Evolutionary conservation across 2,888 invertebrate genomes (phyloP), one percentile per base, ranked within the genome.

Genomic region (Ophion costatus): DNA sequence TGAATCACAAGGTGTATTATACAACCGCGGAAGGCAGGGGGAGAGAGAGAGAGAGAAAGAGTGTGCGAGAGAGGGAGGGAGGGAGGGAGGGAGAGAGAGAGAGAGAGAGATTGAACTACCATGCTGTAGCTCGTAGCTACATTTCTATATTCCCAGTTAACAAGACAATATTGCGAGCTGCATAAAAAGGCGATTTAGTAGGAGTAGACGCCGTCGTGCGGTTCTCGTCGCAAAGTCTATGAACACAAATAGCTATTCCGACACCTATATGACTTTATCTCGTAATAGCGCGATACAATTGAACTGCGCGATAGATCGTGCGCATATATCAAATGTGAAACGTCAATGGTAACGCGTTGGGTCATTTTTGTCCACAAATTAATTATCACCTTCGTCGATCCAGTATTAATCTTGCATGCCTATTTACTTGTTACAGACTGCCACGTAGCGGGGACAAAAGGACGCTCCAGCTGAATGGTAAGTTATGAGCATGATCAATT

Each of bases 141-240:
- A 75, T 71, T 80, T 74, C 66, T 70, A 63, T 74, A 63, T 74
- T 80, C 73, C 57, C 22, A 74, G 80, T 80, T 85, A 85, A 85
- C 85, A 85, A 85, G 80, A 85, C 85, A 83, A 85, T 85, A 85
- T 85, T 83, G 85, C 85, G n/a, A 85, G 74, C 66, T 45, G 77
- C 73, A 85, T 83, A 85, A 82, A 85, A 83, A 80, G 80, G 64
- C 85, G 82, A 85, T 85, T 85, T 82, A 82, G 73, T 71, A 80
- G 73, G 57, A 64, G 24, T 70, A 78, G 22, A 45, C 56, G 42
- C 71, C 59, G 73, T 51, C 59, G 67, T 63, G 57, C 20, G 20
- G 24, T 77, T 76, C 20, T 77, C 61, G 24, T 22, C n/a, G n/a
- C 29, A 29, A n/a, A 69, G 24, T 69, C 24, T 20, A 75, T n/a